Evolutionary conservation across 1,140 invertebrate genomes (phyloP).

Genomic region (Neuroterus valhalla): DNA sequence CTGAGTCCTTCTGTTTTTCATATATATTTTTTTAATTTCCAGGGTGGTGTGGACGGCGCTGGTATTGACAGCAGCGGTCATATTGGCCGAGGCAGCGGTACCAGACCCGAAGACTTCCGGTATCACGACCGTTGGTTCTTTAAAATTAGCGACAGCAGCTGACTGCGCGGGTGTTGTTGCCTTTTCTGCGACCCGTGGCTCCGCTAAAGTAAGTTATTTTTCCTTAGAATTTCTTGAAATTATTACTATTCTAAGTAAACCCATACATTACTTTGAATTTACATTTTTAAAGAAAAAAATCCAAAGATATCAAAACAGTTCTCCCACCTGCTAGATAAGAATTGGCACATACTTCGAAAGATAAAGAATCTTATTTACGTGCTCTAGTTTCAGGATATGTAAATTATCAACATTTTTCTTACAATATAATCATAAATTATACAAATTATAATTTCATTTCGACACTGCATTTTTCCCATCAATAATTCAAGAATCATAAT

Average conservation of each 20-base stretch:
- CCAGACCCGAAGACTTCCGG: conserved; percentile 61
- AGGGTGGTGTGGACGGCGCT: conserved; percentile 71
- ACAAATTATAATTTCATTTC: background rate
- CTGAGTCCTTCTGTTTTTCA: too few species aligned
- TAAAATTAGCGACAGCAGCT: conserved; percentile 69
- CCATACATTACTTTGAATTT: background rate
- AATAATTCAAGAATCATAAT: too few species aligned
- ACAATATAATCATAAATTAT: conserved; percentile 16
- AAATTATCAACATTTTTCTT: background rate
- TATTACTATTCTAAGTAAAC: conserved; percentile 2
- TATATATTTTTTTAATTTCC: conserved; percentile 31
- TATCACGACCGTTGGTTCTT: conserved; percentile 67
- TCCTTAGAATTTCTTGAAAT: too few species aligned
- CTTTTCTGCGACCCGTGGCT: conserved; percentile 66
- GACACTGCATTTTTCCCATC: too few species aligned
- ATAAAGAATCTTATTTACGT: too few species aligned
- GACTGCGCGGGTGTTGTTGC: conserved; percentile 73
- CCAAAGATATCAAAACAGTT: too few species aligned
- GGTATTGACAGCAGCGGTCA: conserved; percentile 55
- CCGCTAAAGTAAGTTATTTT: conserved; percentile 58
- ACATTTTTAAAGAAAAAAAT: background rate
- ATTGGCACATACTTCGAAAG: too few species aligned
- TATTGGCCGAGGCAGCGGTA: conserved; percentile 59
- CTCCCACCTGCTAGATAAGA: too few species aligned
- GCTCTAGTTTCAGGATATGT: too few species aligned